phyloP scores from a whole-genome alignment of 2,888 invertebrate species.

The Sipunculus nudus region DNA sequence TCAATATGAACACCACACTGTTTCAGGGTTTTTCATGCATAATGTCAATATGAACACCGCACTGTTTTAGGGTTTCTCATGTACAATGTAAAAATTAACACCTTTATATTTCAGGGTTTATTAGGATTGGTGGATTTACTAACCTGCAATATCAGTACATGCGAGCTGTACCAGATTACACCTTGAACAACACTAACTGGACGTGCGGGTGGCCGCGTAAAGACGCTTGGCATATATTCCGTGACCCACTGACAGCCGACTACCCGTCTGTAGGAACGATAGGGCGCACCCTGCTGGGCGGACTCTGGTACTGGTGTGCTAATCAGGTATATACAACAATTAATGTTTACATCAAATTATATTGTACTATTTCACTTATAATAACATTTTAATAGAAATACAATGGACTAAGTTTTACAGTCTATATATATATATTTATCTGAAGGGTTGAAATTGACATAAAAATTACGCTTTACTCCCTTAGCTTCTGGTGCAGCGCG shows the following conservation, averaged over 20 bases:
- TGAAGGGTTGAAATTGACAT: too few relatives aligned
- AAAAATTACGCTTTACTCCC: too few relatives aligned
- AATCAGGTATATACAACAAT: conserved; percentile 28
- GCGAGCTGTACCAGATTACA: conserved; percentile 30
- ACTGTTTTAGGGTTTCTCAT: too few relatives aligned
- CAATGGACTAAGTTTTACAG: too few relatives aligned
- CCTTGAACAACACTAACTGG: conserved; percentile 18
- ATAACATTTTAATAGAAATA: too few relatives aligned
- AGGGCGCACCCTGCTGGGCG: conserved; percentile 24
- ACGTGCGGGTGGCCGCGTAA: conserved; percentile 28
- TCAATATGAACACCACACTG: too few relatives aligned
- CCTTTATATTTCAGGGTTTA: conserved; percentile 23
- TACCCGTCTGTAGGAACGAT: conserved; percentile 34
- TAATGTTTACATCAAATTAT: too few relatives aligned
- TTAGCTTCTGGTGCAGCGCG: conserved; percentile 69
- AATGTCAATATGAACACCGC: too few relatives aligned
- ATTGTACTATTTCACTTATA: too few relatives aligned
- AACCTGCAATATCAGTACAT: conserved; percentile 31
- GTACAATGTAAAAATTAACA: too few relatives aligned
- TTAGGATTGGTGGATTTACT: conserved; percentile 29
- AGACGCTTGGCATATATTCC: conserved; percentile 34
- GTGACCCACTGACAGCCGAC: conserved; percentile 17
- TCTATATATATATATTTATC: too few relatives aligned
- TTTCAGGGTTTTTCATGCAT: too few relatives aligned
- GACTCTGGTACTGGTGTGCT: conserved; percentile 39